Conservation (phyloP, 2,113 vertebrate genomes). For the Burhinus oedicnemus region DNA sequence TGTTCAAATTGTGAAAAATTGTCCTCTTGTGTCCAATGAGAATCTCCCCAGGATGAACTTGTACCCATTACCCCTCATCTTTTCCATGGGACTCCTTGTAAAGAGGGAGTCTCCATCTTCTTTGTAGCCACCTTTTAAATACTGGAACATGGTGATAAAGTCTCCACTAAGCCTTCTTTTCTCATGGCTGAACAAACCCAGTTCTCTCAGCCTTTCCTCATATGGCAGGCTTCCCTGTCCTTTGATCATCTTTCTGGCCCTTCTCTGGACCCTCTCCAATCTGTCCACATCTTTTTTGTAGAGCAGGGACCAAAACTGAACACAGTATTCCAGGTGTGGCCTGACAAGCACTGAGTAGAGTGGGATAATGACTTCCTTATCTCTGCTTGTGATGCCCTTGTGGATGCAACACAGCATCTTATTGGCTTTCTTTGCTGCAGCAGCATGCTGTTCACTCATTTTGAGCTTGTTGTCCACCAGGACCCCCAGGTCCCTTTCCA, state of each 20-base stretch:
- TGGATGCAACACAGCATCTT: neutral
- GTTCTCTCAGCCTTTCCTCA: neutral
- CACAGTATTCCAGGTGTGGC: no score
- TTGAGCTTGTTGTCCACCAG: neutral
- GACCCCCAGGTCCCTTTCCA: neutral
- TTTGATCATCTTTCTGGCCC: neutral
- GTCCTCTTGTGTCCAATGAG: neutral
- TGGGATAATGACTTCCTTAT: neutral
- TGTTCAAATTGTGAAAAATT: neutral
- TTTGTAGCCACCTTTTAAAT: neutral
- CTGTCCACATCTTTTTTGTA: neutral
- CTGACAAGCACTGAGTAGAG: neutral
- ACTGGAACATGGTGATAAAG: neutral
- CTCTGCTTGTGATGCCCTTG: neutral
- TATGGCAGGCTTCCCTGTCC: neutral
- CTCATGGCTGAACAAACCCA: neutral
- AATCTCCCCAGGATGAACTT: neutral
- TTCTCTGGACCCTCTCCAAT: neutral
- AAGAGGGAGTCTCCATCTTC: neutral
- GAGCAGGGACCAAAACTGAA: neutral
- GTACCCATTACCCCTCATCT: neutral
- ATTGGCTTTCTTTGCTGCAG: neutral
- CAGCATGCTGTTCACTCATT: neutral
- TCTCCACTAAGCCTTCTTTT: neutral
- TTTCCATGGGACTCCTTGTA: neutral